Conservation (phyloP, 2,888 invertebrate species). For the Cheilosia soror region DNA sequence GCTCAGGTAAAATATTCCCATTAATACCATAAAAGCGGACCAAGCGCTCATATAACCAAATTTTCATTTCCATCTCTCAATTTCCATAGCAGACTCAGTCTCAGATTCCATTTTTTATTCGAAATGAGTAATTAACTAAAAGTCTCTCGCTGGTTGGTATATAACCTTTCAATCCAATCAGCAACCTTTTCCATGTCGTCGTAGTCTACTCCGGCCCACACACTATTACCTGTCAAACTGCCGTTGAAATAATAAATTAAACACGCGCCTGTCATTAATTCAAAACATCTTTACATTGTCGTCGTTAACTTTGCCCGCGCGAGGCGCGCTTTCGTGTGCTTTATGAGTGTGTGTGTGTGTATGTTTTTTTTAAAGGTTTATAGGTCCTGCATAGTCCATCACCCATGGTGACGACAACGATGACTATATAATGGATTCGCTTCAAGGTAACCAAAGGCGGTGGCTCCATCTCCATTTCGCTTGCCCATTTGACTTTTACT, state of each 20-base stretch:
- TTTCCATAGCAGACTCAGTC: not conserved
- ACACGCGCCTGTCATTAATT: constrained; percentile 72
- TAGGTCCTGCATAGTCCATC: constrained; percentile 39
- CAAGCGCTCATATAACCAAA: constrained; percentile 8
- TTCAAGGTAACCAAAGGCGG: constrained; percentile 43
- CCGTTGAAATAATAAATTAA: constrained; percentile 69
- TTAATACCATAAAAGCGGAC: constrained; percentile 19
- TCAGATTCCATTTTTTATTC: no score
- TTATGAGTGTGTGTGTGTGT: not conserved
- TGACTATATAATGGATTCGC: constrained; percentile 14
- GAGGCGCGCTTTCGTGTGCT: no score
- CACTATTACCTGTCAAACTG: constrained; percentile 63
- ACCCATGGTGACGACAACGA: constrained; percentile 29
- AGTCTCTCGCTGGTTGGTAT: not conserved
- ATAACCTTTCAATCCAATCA: constrained; percentile 33
- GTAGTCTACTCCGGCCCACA: not conserved
- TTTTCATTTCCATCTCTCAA: constrained; percentile 15
- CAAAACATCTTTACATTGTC: constrained; percentile 63
- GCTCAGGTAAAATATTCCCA: constrained; percentile 4
- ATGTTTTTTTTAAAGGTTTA: constrained; percentile 16
- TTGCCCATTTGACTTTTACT: constrained; percentile 45
- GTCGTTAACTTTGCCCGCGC: not conserved
- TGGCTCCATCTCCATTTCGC: not conserved
- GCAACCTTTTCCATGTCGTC: not conserved
- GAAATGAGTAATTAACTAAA: constrained; percentile 55